These are phyloP conservation scores for Zaprionus ghesquierei DNA, from an alignment of 1,140 invertebrate genomes.

Conservation along the genomic window DNA sequence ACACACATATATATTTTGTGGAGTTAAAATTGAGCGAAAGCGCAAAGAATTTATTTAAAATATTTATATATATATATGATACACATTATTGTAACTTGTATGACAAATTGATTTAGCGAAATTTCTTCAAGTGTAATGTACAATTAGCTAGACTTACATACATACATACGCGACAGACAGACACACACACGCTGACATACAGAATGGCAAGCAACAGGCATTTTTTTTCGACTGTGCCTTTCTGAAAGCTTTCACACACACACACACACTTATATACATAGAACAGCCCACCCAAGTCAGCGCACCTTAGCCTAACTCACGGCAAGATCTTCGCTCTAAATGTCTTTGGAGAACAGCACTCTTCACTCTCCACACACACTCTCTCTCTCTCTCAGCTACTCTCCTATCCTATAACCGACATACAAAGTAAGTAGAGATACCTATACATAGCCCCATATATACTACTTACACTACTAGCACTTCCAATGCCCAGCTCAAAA, in stretches of 20 bases:
- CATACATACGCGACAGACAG: background rate
- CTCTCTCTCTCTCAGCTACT: slow-evolving; percentile 19
- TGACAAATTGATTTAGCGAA: slow-evolving; percentile 55
- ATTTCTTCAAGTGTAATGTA: slow-evolving; percentile 74
- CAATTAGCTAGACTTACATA: slow-evolving; percentile 58
- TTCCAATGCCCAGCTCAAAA: slow-evolving; percentile 39
- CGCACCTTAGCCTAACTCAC: slow-evolving; percentile 13
- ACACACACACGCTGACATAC: background rate
- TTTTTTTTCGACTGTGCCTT: slow-evolving; percentile 19
- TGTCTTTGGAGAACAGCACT: background rate
- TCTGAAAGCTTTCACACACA: background rate
- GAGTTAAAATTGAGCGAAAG: slow-evolving; percentile 6
- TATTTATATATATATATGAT: slow-evolving; percentile 26
- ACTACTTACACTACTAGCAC: slow-evolving; percentile 16
- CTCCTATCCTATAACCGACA: slow-evolving; percentile 7
- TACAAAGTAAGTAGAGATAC: background rate
- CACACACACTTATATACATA: background rate
- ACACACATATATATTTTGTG: slow-evolving; percentile 11
- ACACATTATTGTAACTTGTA: slow-evolving; percentile 18
- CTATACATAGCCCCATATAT: slow-evolving; percentile 7
- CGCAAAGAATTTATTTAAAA: slow-evolving; percentile 62
- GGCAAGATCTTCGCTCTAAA: background rate
- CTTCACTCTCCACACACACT: background rate
- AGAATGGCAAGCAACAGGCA: slow-evolving; percentile 3
- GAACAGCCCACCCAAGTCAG: slow-evolving; percentile 40